Conservation (phyloP, 1,140 invertebrate genomes). For the Bactericera cockerelli region DNA sequence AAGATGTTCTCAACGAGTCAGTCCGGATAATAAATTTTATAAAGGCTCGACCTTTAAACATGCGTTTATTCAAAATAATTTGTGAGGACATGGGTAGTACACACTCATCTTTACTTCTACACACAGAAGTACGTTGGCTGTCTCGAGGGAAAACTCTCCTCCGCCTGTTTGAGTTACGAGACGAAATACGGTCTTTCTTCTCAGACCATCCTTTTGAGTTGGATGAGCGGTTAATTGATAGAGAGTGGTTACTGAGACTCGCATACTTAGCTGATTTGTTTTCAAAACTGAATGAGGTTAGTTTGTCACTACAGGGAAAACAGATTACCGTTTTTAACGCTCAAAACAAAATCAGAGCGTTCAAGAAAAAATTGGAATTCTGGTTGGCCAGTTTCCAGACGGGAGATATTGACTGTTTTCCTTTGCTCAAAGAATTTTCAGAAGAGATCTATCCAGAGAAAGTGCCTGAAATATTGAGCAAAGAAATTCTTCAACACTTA, state of each 20-base stretch:
- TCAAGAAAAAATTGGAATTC: no score
- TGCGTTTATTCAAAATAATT: slow-evolving; percentile 19
- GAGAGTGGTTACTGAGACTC: background rate
- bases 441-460: no score
- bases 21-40: slow-evolving; percentile 20
- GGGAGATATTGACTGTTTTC: no score
- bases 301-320: slow-evolving; percentile 10
- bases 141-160: slow-evolving; percentile 27
- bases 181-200: slow-evolving; percentile 20
- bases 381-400: no score
- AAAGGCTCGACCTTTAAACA: slow-evolving; percentile 16
- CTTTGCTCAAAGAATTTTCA: no score
- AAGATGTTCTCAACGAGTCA: slow-evolving; percentile 15
- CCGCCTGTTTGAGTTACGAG: slow-evolving; percentile 27
- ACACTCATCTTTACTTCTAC: slow-evolving; percentile 26
- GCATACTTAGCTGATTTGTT: slow-evolving; percentile 8
- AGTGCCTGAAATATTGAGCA: no score
- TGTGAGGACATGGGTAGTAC: slow-evolving; percentile 27
- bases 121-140: slow-evolving; percentile 27
- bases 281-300: slow-evolving; percentile 5
- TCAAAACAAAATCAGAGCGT: no score
- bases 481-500: no score
- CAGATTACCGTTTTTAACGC: no score
- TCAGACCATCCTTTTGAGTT: background rate
- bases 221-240: background rate